These are phyloP conservation scores for Enteromius fasciolatus DNA, from an alignment of 2,797 vertebrate species.

Conservation along the genomic window DNA sequence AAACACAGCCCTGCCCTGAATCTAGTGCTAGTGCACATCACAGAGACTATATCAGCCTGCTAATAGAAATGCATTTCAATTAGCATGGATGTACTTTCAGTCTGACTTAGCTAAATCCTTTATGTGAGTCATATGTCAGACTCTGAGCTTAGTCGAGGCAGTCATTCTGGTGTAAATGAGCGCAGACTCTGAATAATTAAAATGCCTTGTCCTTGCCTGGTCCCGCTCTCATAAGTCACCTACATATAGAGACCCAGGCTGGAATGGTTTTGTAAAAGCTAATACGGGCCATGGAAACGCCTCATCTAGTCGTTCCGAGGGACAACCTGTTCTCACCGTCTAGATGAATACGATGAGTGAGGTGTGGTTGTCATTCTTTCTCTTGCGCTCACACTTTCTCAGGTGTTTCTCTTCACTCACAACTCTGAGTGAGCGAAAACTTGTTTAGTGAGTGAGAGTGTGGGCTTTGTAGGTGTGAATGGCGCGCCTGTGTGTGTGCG, in stretches of 20 bases:
- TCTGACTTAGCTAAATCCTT: constrained; percentile 53
- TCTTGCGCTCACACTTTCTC: constrained; percentile 2
- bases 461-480: constrained; percentile 41
- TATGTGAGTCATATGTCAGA: constrained; percentile 56
- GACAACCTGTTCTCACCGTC: constrained; percentile 10
- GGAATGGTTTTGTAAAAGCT: constrained; percentile 12
- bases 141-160: constrained; percentile 47
- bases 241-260: background rate
- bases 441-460: constrained; percentile 44
- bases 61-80: constrained; percentile 54
- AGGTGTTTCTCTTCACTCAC: constrained; percentile 39
- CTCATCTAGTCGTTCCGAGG: background rate
- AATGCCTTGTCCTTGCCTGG: constrained; percentile 38
- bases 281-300: background rate
- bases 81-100: constrained; percentile 49
- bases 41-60: constrained; percentile 10
- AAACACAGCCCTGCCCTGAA: constrained; percentile 32
- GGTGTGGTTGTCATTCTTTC: constrained; percentile 21
- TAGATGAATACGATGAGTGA: constrained; percentile 20
- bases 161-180: constrained; percentile 56
- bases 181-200: constrained; percentile 59
- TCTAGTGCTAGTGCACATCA: background rate
- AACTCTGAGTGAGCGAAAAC: constrained; percentile 40
- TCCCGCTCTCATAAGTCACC: constrained; percentile 41
- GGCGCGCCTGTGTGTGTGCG: constrained; percentile 58